Conservation (phyloP, 92 coral and sea anemone species). For the Zoanthus sansibaricus region DNA sequence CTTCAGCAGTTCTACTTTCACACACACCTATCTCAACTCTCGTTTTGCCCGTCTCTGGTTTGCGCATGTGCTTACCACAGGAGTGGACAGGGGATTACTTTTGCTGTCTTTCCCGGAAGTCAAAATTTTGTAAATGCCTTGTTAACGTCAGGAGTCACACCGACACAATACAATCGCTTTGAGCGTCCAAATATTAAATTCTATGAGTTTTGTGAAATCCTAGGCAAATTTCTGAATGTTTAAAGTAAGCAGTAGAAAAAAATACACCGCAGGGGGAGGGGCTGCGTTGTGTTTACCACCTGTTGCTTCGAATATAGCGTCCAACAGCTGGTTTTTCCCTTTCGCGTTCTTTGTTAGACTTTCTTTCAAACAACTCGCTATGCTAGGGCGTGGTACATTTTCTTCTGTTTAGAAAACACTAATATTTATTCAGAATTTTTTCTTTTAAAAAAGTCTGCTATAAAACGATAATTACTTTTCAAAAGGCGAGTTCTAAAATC, state of each 20-base stretch:
- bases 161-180: background rate
- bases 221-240: background rate
- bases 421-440: too few relatives aligned
- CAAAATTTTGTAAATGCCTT: slow-evolving; percentile 27
- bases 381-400: slow-evolving; percentile 13
- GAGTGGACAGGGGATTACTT: slow-evolving; percentile 29
- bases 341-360: background rate
- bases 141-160: background rate
- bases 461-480: too few relatives aligned
- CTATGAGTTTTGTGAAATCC: background rate
- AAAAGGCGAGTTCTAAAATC: too few relatives aligned
- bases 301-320: slow-evolving; percentile 16
- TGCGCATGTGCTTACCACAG: slow-evolving; percentile 48
- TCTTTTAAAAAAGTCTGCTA: too few relatives aligned
- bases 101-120: slow-evolving; percentile 31
- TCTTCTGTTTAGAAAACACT: too few relatives aligned
- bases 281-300: slow-evolving; percentile 18
- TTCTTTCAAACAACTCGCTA: background rate
- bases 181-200: background rate
- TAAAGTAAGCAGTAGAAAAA: background rate
- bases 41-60: slow-evolving; percentile 38
- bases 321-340: background rate
- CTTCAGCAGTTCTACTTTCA: slow-evolving; percentile 22
- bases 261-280: slow-evolving; percentile 20
- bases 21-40: slow-evolving; percentile 36